These are phyloP conservation scores for Apteryx owenii DNA, from an alignment of 2,113 vertebrate species.

Conservation along the genomic window DNA sequence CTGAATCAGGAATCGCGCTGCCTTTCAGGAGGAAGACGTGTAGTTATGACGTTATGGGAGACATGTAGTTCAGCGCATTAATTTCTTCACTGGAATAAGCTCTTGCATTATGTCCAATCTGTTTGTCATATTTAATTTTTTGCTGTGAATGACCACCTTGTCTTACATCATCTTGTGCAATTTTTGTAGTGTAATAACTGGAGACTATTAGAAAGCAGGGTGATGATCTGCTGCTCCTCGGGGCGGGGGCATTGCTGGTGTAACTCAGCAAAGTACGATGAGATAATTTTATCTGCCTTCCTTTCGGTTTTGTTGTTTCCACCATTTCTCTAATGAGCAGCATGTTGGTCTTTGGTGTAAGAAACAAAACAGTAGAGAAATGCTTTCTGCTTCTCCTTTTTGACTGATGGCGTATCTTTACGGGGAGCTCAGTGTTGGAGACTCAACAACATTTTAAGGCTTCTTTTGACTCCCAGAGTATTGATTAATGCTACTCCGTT, in stretches of 20 bases:
- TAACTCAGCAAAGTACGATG: background rate
- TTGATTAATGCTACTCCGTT: background rate
- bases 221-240: background rate
- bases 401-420: background rate
- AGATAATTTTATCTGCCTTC: background rate
- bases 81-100: background rate
- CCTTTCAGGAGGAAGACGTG: background rate
- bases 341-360: background rate
- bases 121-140: background rate
- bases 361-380: background rate
- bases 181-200: background rate
- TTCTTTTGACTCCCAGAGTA: background rate
- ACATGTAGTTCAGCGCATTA: background rate
- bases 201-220: background rate
- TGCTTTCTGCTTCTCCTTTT: background rate
- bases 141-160: background rate
- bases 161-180: background rate
- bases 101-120: background rate
- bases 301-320: slow-evolving; percentile 21
- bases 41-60: background rate
- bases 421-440: background rate
- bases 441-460: background rate
- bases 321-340: background rate
- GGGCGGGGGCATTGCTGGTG: background rate
- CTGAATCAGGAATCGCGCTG: background rate